Base-by-base conservation (phyloP, 2,113 vertebrate species). In the Paedocypris sp. region DNA sequence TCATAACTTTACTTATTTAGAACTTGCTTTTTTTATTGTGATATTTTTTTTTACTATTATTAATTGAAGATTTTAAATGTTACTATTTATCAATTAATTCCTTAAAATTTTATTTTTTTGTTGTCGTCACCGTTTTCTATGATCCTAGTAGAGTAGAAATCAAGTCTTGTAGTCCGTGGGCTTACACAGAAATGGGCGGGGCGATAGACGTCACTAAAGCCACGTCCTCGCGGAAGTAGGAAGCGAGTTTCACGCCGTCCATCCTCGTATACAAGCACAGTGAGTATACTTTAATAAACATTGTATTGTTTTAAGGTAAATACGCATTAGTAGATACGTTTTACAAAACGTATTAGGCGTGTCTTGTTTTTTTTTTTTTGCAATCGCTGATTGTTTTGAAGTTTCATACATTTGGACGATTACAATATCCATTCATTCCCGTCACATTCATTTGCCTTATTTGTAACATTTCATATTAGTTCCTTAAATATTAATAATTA, bases 151-250 rank as follows among this genome's bases (percentile, higher is more conserved):
- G n/a, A n/a, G n/a, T n/a, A n/a, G n/a, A n/a, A n/a, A n/a, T n/a
- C n/a, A n/a, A n/a, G n/a, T n/a, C n/a, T n/a, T n/a, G n/a, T n/a
- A n/a, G n/a, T n/a, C n/a, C n/a, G n/a, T n/a, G n/a, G n/a, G n/a
- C n/a, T n/a, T n/a, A n/a, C 35, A 32, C 11, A 3, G 6, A 8
- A 43, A 39, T 25, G 16, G 54, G 54, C 15, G 54, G 25, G 26
- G 18, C 12, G 16, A 20, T 1, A 0, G 4, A 7, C 39, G 39
- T 58, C 26, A 43, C 18, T 13, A 26, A 3, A 43, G 16, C 18
- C 39, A 58, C 54, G 54, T 43, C 42, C 42, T 19, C 54, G 22
- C 2, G 16, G 54, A 58, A 58, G 25, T 19, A 58, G 54, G 54
- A 58, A 58, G 54, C n/a, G 39, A 12, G 3, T 23, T 10, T n/a